Evolutionary conservation across 2,888 invertebrate genomes (phyloP).

Genomic region (Augiades crinisus): DNA sequence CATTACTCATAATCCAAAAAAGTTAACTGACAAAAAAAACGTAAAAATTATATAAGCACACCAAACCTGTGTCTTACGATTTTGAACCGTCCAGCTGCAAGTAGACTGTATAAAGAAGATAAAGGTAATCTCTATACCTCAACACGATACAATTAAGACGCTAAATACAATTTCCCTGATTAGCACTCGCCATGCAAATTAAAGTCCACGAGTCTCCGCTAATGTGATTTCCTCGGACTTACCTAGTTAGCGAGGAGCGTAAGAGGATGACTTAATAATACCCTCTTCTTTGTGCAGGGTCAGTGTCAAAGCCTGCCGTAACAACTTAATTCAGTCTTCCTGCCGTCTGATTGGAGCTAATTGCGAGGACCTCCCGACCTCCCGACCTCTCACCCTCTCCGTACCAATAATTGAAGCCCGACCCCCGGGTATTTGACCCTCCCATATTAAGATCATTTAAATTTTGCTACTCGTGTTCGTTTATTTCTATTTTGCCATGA

Average conservation of each 20-base stretch:
- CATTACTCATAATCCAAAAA: too few relatives aligned
- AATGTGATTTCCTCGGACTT: conserved; percentile 25
- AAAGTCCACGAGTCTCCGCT: conserved; percentile 13
- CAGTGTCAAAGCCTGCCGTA: conserved; percentile 42
- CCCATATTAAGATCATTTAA: conserved; percentile 20
- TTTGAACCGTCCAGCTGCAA: too few relatives aligned
- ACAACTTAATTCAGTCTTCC: conserved; percentile 59
- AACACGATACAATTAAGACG: conserved; percentile 9
- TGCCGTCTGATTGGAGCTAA: conserved; percentile 64
- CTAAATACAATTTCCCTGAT: conserved; percentile 14
- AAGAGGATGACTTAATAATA: conserved; percentile 27
- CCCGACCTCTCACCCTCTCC: conserved; percentile 48
- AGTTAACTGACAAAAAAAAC: too few relatives aligned
- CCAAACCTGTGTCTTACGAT: too few relatives aligned
- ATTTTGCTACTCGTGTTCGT: conserved; percentile 10
- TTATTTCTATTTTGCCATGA: not conserved
- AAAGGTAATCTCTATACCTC: too few relatives aligned
- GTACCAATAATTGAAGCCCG: conserved; percentile 45
- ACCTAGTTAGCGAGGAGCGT: conserved; percentile 21
- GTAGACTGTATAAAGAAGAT: conserved; percentile 11
- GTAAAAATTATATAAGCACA: too few relatives aligned
- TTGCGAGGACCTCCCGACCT: conserved; percentile 46
- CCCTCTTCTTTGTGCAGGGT: conserved; percentile 31
- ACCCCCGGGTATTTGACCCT: conserved; percentile 45
- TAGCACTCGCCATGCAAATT: conserved; percentile 23